Base-by-base conservation (phyloP, 2,113 vertebrate species). In the Lophura nycthemera region DNA sequence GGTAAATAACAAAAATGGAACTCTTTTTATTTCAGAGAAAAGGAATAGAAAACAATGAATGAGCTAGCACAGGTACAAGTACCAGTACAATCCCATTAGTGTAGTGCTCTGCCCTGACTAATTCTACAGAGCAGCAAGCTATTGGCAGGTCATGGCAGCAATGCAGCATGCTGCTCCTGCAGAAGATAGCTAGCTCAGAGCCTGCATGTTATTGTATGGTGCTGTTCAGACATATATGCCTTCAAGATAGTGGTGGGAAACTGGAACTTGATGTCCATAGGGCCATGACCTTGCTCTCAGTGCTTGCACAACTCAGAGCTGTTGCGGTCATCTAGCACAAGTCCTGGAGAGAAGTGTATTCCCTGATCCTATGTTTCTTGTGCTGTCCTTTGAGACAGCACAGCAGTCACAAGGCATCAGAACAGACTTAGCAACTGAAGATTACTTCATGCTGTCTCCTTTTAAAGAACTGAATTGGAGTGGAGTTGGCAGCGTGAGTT, bases 71-170 rank as follows among this genome's bases (percentile, higher is more conserved):
- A 86, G 92, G 90, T 96, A 88, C 86, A 81, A 88, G 88, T 86
- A 94, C 69, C 88, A 60, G 14, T 90, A 43, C 91, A 95, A 95
- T 94, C 83, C 86, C 72, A 74, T 96, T 93, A 94, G 76, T 50
- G 72, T 1, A 0, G 65, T 83, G 34, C 72, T 94, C 64, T 95
- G 85, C 85, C 78, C 88, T 77, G 69, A 65, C 95, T 95, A 93
- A 96, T 96, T 72, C 86, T 86, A 14, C 47, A 50, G 92, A 94
- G 48, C 76, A 90, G 93, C 59, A 76, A 90, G 85, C 64, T 50
- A 45, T 19, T 88, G 76, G 69, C 96, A 83, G 86, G 88, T 57
- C 57, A 60, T 80, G 92, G 93, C 95, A 71, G 83, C 91, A 94
- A 93, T 90, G 72, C 65, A 47, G 47, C 61, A 29, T 70, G 47